Evolutionary conservation across 2,888 invertebrate species (phyloP).

Genomic region (Limnephilus rhombicus): DNA sequence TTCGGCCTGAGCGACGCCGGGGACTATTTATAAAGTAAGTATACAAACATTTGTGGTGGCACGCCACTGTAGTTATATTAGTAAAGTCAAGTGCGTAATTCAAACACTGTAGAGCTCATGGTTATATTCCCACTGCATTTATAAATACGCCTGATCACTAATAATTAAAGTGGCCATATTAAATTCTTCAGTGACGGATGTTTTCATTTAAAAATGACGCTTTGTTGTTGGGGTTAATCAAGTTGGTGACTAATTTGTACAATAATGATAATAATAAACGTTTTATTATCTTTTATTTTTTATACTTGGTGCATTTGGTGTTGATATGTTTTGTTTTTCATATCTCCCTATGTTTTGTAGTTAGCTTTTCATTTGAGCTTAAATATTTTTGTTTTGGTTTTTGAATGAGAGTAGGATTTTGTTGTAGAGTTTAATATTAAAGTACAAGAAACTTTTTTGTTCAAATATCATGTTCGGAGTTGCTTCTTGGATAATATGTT

Average conservation of each 20-base stretch:
- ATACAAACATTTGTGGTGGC: background rate
- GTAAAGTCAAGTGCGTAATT: background rate
- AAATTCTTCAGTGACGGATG: background rate
- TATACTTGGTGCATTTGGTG: too few relatives aligned
- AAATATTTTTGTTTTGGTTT: too few relatives aligned
- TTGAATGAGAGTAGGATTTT: too few relatives aligned
- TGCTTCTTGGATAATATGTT: too few relatives aligned
- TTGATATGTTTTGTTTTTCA: too few relatives aligned
- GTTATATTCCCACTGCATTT: conserved; percentile 7
- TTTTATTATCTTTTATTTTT: background rate
- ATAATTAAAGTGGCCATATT: conserved; percentile 16
- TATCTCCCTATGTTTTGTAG: too few relatives aligned
- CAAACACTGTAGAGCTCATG: background rate
- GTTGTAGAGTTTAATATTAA: too few relatives aligned
- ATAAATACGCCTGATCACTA: conserved; percentile 29
- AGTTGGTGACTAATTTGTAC: background rate
- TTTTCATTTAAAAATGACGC: conserved; percentile 13
- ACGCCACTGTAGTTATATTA: background rate
- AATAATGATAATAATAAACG: background rate
- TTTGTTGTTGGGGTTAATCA: background rate
- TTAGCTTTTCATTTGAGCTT: too few relatives aligned
- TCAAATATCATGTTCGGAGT: too few relatives aligned
- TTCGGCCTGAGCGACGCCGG: too few relatives aligned
- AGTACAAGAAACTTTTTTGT: too few relatives aligned
- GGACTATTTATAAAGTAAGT: background rate